Conservation (phyloP, 2,888 invertebrate species). For the Pheosia gnoma region DNA sequence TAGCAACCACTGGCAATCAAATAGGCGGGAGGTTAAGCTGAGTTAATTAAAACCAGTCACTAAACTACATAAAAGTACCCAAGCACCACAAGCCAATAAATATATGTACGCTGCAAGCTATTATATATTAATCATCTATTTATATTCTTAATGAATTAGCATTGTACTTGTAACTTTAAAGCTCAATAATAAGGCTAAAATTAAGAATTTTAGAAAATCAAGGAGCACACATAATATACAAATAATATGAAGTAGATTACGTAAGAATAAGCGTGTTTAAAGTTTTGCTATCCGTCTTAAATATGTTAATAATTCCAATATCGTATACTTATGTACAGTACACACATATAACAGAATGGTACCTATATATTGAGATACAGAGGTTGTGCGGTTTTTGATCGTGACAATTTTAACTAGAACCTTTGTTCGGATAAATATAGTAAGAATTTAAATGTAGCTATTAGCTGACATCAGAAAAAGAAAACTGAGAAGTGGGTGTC, state of each 20-base stretch:
- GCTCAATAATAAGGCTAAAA: slow-evolving; percentile 66
- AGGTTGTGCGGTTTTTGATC: no score
- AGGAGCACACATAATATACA: slow-evolving; percentile 39
- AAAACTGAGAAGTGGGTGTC: no score
- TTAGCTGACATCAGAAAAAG: no score
- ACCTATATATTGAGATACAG: no score
- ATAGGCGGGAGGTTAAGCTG: slow-evolving; percentile 15
- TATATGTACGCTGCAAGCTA: slow-evolving; percentile 61
- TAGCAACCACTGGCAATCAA: slow-evolving; percentile 6
- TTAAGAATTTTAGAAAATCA: slow-evolving; percentile 45
- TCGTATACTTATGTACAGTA: no score
- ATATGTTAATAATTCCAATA: no score
- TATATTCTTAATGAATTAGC: slow-evolving; percentile 57
- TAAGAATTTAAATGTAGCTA: no score
- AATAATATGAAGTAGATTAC: slow-evolving; percentile 39
- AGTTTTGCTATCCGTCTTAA: slow-evolving; percentile 14
- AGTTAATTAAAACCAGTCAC: slow-evolving; percentile 53
- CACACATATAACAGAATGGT: no score
- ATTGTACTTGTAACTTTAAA: slow-evolving; percentile 79
- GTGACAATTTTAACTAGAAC: no score
- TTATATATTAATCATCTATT: slow-evolving; percentile 57
- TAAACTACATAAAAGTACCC: slow-evolving; percentile 69
- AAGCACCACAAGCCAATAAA: slow-evolving; percentile 78
- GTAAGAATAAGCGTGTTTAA: slow-evolving; percentile 19
- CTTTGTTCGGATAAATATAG: no score